These are phyloP conservation scores for Melieria omissa DNA, from an alignment of 2,888 invertebrate species.

Conservation along the genomic window DNA sequence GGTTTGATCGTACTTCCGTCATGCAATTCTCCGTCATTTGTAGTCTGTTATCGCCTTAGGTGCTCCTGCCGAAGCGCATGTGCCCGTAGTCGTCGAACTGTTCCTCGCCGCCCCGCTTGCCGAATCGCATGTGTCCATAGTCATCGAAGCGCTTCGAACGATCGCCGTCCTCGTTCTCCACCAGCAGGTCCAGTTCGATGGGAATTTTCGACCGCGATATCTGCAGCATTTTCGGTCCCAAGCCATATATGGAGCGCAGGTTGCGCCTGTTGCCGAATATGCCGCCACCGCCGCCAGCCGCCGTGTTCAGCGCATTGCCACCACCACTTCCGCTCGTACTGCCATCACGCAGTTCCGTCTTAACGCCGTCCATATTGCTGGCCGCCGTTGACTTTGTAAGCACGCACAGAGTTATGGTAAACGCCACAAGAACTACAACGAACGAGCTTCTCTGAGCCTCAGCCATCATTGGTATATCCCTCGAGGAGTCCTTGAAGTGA, in stretches of 20 bases:
- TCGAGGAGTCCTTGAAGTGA: conserved; percentile 1
- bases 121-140: conserved; percentile 78
- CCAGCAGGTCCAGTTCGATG: conserved; percentile 59
- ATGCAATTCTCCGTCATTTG: not conserved
- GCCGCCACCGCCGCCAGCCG: conserved; percentile 2
- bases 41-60: conserved; percentile 22
- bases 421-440: not conserved
- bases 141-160: conserved; percentile 74
- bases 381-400: not conserved
- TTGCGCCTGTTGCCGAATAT: conserved; percentile 43
- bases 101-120: conserved; percentile 72
- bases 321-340: not conserved
- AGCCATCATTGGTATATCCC: conserved; percentile 9
- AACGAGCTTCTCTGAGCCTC: conserved; percentile 1
- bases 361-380: not conserved
- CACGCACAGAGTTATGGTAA: not conserved
- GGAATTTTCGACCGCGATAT: conserved; percentile 60
- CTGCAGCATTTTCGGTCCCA: conserved; percentile 50
- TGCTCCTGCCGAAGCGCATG: conserved; percentile 76
- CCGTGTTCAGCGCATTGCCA: not conserved
- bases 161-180: conserved; percentile 59
- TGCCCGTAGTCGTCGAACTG: conserved; percentile 82
- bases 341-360: conserved; percentile 12
- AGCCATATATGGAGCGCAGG: conserved; percentile 52
- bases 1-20: not conserved